A percentile compares a stretch with the other conserved stretches of the same genome.
These are phyloP conservation scores for Chymomyza fuscimana DNA, from an alignment of 2,888 invertebrate genomes.

Conservation along the genomic window DNA sequence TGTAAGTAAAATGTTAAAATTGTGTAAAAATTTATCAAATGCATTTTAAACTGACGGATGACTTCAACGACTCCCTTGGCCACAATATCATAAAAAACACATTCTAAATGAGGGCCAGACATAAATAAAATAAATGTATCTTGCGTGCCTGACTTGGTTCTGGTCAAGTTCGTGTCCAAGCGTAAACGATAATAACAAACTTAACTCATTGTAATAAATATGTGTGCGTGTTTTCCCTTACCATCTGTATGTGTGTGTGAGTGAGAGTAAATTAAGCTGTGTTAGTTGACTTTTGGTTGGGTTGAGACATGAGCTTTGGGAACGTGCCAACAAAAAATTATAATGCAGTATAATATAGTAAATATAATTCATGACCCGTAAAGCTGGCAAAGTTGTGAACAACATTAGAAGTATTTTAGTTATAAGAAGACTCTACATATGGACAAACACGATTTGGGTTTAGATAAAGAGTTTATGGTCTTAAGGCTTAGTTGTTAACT, in stretches of 20 bases:
- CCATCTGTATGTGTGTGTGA: constrained; percentile 40
- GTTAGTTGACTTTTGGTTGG: constrained; percentile 40
- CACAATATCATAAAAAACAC: constrained; percentile 58
- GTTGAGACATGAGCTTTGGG: neutral
- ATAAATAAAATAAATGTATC: constrained; percentile 68
- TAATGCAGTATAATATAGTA: constrained; percentile 1
- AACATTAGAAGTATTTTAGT: constrained; percentile 67
- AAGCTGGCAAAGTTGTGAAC: constrained; percentile 67
- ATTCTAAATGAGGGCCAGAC: constrained; percentile 34
- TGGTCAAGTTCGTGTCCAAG: constrained; percentile 26
- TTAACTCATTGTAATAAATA: constrained; percentile 71
- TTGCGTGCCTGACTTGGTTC: neutral
- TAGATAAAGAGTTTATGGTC: neutral
- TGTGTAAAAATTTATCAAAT: neutral
- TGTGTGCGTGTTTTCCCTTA: constrained; percentile 31
- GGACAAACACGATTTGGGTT: neutral
- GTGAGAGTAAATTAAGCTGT: constrained; percentile 68
- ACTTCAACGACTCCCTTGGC: constrained; percentile 37
- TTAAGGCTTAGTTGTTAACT: neutral
- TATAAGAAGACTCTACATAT: constrained; percentile 41
- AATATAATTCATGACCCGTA: constrained; percentile 72
- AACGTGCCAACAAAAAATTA: constrained; percentile 72
- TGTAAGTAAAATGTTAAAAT: constrained; percentile 59
- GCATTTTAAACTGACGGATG: constrained; percentile 10
- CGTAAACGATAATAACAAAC: constrained; percentile 72